Evolutionary conservation across 2,797 vertebrate genomes (phyloP), one percentile per base, ranked within the genome.

Genomic region (Caiman crocodilus): DNA sequence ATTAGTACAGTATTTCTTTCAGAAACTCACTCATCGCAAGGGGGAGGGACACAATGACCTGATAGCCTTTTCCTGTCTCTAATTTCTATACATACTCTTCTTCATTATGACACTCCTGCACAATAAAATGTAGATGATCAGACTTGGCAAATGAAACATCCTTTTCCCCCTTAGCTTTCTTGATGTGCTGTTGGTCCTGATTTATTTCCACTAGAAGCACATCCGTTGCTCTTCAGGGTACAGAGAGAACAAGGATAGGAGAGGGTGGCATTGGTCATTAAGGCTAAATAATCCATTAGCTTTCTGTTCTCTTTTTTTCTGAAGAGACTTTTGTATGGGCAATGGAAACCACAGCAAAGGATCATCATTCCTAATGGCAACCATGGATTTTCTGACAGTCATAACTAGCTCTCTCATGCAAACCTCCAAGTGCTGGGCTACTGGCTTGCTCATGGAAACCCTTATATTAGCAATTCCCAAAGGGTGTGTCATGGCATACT

Each of bases 11-110:
- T 56, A 83, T 87, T 92, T 90, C 89, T 91, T 91, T 90, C 77
- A 91, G 74, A 93, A 59, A 23, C 71, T 91, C 75, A 89, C 18
- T 84, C 77, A 64, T 77, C 95, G 76, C 87, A 82, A 90, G 65
- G 30, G 90, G 76, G 77, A 83, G 84, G 91, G 91, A 88, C 90
- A 94, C 84, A 82, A 92, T 94, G 90, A 94, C 92, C 95, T 91
- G 89, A 90, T 65, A 95, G 93, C 87, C 79, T 93, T 95, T 50
- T 94, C 75, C 77, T 56, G 32, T 78, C 87, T 94, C 78, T 92
- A 90, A 94, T 96, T 96, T 95, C 80, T 96, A 4, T 87, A 92
- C 84, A 92, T 90, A 95, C 85, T 78, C 92, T 95, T 96, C 84
- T 86, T 97, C 87, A 89, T 95, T 90, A 95, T 0, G 9, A 89